Evolutionary conservation across 2,797 vertebrate species (phyloP).

Genomic region (Craterocephalus amniculus): DNA sequence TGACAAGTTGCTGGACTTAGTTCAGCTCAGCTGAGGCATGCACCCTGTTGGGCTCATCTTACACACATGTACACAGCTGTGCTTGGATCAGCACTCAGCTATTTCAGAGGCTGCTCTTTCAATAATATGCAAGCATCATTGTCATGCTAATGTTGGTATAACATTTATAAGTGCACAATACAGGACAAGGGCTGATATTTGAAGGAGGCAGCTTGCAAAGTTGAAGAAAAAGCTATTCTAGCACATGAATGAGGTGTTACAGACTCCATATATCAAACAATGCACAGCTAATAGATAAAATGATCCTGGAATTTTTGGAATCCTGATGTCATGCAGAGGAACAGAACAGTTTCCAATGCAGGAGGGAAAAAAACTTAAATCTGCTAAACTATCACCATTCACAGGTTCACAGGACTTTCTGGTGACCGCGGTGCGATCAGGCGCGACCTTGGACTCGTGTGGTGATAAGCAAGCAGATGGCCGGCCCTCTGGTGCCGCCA

Average conservation of each 20-base stretch:
- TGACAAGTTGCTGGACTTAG: slow-evolving; percentile 41
- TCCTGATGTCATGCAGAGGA: slow-evolving; percentile 3
- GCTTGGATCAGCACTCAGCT: slow-evolving; percentile 42
- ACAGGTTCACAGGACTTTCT: slow-evolving; percentile 44
- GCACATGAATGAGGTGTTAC: neutral
- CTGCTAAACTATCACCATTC: slow-evolving; percentile 45
- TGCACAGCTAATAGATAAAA: neutral
- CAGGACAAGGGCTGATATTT: neutral
- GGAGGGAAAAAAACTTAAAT: slow-evolving; percentile 18
- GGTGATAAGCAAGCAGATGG: slow-evolving; percentile 72
- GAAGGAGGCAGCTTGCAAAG: neutral
- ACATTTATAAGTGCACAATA: slow-evolving; percentile 34
- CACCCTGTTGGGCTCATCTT: slow-evolving; percentile 34
- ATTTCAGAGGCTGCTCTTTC: slow-evolving; percentile 52
- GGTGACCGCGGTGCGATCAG: slow-evolving; percentile 53
- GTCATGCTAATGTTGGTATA: slow-evolving; percentile 25
- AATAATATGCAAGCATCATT: slow-evolving; percentile 48
- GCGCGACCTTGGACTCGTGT: slow-evolving; percentile 44
- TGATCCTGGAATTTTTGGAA: slow-evolving; percentile 45
- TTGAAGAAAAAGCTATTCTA: neutral
- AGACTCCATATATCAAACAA: neutral
- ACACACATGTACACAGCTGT: slow-evolving; percentile 43
- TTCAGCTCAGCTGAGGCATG: slow-evolving; percentile 40
- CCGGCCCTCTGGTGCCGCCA: slow-evolving; percentile 64
- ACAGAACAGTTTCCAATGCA: neutral